A percentile compares a stretch with the other conserved stretches of the same genome.
Evolutionary conservation across 1,140 invertebrate species (phyloP).

Genomic region (Orchesella cincta): DNA sequence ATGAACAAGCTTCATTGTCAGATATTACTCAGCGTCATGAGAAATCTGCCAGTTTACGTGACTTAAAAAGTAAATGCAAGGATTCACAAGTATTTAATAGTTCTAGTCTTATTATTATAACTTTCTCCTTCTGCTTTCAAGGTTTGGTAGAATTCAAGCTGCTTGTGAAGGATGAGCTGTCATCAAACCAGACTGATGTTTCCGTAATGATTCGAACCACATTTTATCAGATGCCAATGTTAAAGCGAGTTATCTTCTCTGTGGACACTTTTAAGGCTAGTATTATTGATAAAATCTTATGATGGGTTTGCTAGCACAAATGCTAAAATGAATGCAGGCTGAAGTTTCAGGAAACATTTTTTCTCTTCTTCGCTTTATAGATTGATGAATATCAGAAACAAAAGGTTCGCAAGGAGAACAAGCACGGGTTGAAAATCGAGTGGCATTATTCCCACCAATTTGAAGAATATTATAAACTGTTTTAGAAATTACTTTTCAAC

Average conservation of each 20-base stretch:
- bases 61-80: not conserved
- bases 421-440: not conserved
- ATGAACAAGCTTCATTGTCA: not conserved
- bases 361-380: not conserved
- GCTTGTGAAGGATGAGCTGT: not conserved
- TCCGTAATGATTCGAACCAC: not conserved
- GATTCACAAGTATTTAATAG: no score
- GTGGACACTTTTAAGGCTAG: not conserved
- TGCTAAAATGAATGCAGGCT: no score
- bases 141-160: not conserved
- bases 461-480: no score
- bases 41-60: not conserved
- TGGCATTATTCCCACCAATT: no score
- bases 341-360: no score
- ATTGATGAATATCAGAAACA: constrained; percentile 11
- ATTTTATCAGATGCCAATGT: not conserved
- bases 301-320: no score
- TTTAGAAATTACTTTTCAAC: no score
- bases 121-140: not conserved
- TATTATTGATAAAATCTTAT: no score
- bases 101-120: no score
- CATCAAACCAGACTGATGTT: not conserved
- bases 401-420: not conserved
- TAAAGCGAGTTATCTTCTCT: not conserved
- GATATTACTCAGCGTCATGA: not conserved